phyloP scores from a whole-genome alignment of 2,113 vertebrate genomes.

The Pterocles gutturalis region DNA sequence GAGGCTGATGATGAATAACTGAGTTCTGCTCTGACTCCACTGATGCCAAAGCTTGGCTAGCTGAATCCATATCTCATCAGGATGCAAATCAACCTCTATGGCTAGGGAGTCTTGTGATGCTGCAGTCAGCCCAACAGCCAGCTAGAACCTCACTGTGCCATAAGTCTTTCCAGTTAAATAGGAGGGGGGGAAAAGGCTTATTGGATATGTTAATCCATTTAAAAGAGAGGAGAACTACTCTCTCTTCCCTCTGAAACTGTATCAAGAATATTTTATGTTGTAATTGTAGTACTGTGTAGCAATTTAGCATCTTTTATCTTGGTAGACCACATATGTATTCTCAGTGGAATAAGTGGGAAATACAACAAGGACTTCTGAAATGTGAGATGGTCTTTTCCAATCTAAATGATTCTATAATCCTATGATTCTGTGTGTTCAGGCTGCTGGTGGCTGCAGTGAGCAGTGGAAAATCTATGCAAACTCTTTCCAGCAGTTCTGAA shows the following conservation, averaged over 20 bases:
- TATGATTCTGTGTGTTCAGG: background rate
- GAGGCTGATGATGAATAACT: background rate
- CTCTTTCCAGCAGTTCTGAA: conserved; percentile 66
- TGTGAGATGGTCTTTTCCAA: background rate
- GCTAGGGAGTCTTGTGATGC: background rate
- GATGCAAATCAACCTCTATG: background rate
- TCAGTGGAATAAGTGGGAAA: conserved; percentile 59
- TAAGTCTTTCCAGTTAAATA: background rate
- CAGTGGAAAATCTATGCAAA: conserved; percentile 72
- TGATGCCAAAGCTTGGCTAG: background rate
- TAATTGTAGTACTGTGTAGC: conserved; percentile 29
- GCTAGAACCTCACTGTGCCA: background rate
- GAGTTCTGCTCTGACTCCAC: background rate
- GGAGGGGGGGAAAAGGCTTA: background rate
- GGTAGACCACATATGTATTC: conserved; percentile 30
- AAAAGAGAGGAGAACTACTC: background rate
- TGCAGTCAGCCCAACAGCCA: background rate
- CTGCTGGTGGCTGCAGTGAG: conserved; percentile 26
- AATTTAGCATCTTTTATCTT: conserved; percentile 53
- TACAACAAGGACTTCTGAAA: conserved; percentile 53
- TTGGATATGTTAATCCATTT: conserved; percentile 32
- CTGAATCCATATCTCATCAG: background rate
- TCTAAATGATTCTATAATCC: background rate
- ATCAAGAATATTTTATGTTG: conserved; percentile 57
- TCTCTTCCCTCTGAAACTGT: conserved; percentile 23